Conservation (phyloP, 37 sponge, comb jelly and placozoan species). For the Halisarca cf. caerulea region DNA sequence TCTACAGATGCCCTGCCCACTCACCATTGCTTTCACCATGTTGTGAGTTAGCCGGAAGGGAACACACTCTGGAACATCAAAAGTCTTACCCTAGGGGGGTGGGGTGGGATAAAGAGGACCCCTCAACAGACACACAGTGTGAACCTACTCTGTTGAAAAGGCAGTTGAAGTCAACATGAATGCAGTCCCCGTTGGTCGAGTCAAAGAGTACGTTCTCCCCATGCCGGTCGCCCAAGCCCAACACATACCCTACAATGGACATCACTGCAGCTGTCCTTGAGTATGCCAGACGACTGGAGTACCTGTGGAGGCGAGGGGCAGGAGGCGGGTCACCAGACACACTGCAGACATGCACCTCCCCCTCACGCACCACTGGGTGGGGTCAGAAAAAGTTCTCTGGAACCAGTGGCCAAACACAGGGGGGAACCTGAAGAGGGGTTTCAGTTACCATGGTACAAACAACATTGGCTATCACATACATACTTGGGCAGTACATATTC, state of each 20-base stretch:
- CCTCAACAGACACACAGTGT: background rate
- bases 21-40: slow-evolving; percentile 90
- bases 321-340: background rate
- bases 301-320: slow-evolving; percentile 37
- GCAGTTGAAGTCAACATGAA: slow-evolving; percentile 97
- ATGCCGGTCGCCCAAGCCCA: slow-evolving; percentile 94
- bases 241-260: slow-evolving; percentile 93
- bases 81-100: slow-evolving; percentile 74
- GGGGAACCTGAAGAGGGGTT: slow-evolving; percentile 61
- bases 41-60: slow-evolving; percentile 97
- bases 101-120: too few relatives aligned
- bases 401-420: slow-evolving; percentile 92
- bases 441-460: too few relatives aligned
- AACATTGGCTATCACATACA: background rate
- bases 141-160: slow-evolving; percentile 80
- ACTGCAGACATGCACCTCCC: background rate
- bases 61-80: slow-evolving; percentile 91
- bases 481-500: slow-evolving; percentile 66
- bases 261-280: slow-evolving; percentile 89
- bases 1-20: background rate
- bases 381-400: slow-evolving; percentile 87
- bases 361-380: slow-evolving; percentile 77
- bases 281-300: slow-evolving; percentile 71
- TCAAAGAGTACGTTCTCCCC: slow-evolving; percentile 96
- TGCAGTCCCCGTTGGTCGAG: slow-evolving; percentile 84